Conservation (phyloP, 2,888 invertebrate species). For the Blomia tropicalis region DNA sequence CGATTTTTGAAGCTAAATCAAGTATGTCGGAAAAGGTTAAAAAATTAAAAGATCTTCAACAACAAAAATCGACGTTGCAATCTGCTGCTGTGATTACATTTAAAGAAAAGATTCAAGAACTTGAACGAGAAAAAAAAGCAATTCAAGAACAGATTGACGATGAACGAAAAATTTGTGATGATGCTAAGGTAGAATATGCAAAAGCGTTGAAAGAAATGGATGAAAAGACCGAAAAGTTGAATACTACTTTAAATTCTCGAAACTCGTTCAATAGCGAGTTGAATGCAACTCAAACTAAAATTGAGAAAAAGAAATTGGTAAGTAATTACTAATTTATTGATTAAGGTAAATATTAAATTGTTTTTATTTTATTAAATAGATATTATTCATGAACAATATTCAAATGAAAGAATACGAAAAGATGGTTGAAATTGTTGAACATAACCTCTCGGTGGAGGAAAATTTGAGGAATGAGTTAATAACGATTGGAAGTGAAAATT, state of each 20-base stretch:
- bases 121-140: background rate
- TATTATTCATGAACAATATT: background rate
- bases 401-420: slow-evolving; percentile 5
- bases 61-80: background rate
- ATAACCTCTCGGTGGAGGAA: background rate
- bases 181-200: background rate
- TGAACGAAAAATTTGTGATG: background rate
- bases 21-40: background rate
- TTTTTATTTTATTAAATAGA: background rate
- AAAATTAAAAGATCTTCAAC: no score
- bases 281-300: no score
- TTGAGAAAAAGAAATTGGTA: no score
- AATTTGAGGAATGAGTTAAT: background rate
- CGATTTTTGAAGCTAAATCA: background rate
- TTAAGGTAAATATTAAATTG: background rate
- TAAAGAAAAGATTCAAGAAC: slow-evolving; percentile 17
- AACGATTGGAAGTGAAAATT: background rate
- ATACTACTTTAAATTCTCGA: no score
- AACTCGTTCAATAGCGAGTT: no score
- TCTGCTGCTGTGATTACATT: slow-evolving; percentile 20
- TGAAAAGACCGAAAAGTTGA: background rate
- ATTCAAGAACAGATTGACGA: background rate
- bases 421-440: background rate
- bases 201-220: no score
- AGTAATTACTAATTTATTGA: no score